phyloP scores from a whole-genome alignment of 2,888 invertebrate species.

The Dasypolia templi region DNA sequence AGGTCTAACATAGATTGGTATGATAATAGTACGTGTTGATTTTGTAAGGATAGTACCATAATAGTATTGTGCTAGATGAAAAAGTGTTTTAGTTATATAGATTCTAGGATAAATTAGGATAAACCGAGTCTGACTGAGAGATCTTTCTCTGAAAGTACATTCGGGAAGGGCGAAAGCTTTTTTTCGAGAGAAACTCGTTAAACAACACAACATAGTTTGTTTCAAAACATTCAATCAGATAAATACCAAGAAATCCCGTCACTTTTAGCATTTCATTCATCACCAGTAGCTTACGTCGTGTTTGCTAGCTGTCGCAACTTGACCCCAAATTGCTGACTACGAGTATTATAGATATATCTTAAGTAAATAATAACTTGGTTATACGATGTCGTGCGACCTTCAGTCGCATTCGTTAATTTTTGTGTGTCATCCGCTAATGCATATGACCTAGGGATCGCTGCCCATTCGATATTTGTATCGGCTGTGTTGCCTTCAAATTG shows the following conservation, averaged over 20 bases:
- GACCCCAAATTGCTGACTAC: constrained; percentile 48
- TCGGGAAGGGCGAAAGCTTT: neutral
- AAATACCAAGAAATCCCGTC: constrained; percentile 8
- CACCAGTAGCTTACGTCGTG: constrained; percentile 38
- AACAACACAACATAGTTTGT: neutral
- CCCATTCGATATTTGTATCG: constrained; percentile 30
- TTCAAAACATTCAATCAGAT: neutral
- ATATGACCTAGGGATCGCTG: constrained; percentile 45
- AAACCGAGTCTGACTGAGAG: neutral
- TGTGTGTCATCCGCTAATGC: constrained; percentile 58
- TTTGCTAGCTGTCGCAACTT: constrained; percentile 52
- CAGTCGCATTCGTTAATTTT: constrained; percentile 51
- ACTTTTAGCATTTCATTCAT: constrained; percentile 11
- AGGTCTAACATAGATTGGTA: neutral
- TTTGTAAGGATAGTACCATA: neutral
- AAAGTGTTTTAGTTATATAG: too few species aligned
- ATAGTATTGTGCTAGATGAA: neutral
- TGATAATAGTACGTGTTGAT: neutral
- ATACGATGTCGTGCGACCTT: constrained; percentile 52
- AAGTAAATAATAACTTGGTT: constrained; percentile 61
- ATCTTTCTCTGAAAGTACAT: neutral
- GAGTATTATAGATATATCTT: constrained; percentile 62
- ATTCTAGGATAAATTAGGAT: too few species aligned
- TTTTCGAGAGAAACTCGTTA: neutral
- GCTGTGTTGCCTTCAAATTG: constrained; percentile 38